phyloP scores from a whole-genome alignment of 2,797 vertebrate species.

The Eulemur rubriventer region DNA sequence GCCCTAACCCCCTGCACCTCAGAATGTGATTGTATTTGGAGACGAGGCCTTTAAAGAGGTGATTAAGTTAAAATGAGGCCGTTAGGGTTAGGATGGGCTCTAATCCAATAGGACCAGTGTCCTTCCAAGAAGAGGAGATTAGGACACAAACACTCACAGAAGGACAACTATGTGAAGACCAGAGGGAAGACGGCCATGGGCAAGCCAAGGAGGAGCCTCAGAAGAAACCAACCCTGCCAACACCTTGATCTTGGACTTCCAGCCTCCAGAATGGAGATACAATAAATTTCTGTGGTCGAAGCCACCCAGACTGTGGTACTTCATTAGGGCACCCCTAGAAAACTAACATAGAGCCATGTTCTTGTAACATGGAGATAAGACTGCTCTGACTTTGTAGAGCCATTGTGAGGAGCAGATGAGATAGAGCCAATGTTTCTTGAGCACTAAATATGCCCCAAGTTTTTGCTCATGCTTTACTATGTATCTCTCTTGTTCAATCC shows the following conservation, averaged over 20 bases:
- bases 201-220: background rate
- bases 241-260: background rate
- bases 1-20: background rate
- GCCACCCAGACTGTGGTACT: background rate
- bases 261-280: background rate
- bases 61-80: background rate
- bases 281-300: background rate
- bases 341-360: background rate
- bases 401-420: background rate
- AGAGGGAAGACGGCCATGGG: fast-evolving
- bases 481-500: background rate
- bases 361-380: background rate
- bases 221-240: background rate
- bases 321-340: background rate
- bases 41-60: background rate
- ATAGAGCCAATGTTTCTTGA: background rate
- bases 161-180: background rate
- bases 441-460: background rate
- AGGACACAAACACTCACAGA: background rate
- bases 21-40: background rate
- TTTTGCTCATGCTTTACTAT: background rate
- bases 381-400: background rate
- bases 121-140: background rate
- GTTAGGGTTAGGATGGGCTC: background rate
- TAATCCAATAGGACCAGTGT: background rate